Evolutionary conservation across 2,797 vertebrate genomes (phyloP).

Genomic region (Halcyon leucocephala): DNA sequence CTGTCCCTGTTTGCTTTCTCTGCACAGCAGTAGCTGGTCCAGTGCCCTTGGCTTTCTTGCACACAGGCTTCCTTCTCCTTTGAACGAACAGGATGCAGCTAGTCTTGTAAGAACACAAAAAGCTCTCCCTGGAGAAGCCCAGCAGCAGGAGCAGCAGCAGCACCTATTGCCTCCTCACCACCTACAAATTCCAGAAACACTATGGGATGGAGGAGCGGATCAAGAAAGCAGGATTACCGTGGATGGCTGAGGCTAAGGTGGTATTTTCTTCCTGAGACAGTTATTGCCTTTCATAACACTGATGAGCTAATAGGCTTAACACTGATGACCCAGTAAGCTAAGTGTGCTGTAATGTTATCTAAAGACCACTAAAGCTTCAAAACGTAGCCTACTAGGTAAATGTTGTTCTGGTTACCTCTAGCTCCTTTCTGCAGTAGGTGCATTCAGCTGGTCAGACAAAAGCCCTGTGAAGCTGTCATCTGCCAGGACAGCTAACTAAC

Average conservation of each 20-base stretch:
- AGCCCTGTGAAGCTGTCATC: background rate
- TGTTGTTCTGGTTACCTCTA: background rate
- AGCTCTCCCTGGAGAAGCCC: background rate
- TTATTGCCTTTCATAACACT: background rate
- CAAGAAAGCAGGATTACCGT: background rate
- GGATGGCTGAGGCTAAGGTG: background rate
- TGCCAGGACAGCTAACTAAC: background rate
- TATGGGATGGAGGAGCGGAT: background rate
- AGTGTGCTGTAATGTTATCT: background rate
- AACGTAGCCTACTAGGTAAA: background rate
- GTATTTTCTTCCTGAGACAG: background rate
- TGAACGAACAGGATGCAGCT: background rate
- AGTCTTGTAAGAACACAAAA: background rate
- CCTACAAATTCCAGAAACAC: background rate
- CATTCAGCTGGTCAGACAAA: background rate
- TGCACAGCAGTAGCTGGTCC: background rate
- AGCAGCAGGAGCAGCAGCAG: background rate
- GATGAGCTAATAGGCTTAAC: background rate
- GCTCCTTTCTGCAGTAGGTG: background rate
- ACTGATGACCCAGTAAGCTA: background rate
- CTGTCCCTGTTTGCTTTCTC: background rate
- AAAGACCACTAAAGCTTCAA: background rate
- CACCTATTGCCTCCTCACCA: background rate
- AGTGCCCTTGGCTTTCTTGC: background rate
- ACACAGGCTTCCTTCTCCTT: rapidly evolving